phyloP scores from a whole-genome alignment of 2,797 vertebrate genomes.

The Lateolabrax maculatus region DNA sequence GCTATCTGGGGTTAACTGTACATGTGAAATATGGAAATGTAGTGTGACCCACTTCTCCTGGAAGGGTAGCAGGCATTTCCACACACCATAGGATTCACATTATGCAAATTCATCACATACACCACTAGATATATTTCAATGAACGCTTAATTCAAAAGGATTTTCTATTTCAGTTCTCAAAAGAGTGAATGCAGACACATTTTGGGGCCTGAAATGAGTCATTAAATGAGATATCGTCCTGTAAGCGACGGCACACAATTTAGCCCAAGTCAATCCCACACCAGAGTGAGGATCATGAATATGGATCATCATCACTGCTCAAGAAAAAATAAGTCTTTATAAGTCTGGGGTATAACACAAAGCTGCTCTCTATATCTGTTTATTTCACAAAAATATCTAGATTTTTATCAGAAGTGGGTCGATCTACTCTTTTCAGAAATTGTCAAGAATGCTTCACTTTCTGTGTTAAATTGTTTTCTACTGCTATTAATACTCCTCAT shows the following conservation, averaged over 20 bases:
- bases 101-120: conserved; percentile 70
- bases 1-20: conserved; percentile 69
- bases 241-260: conserved; percentile 22
- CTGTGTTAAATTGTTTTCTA: background rate
- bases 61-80: conserved; percentile 58
- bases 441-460: background rate
- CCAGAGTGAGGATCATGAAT: conserved; percentile 45
- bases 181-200: conserved; percentile 22
- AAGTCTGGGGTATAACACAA: background rate
- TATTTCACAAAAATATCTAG: background rate
- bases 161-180: conserved; percentile 45
- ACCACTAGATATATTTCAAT: conserved; percentile 50
- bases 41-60: conserved; percentile 75
- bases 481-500: background rate
- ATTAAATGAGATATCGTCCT: conserved; percentile 35
- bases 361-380: background rate
- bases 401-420: background rate
- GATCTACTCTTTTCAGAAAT: background rate
- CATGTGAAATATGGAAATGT: conserved; percentile 78
- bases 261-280: conserved; percentile 11
- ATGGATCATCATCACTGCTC: conserved; percentile 22
- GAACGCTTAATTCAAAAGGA: conserved; percentile 49
- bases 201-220: conserved; percentile 50
- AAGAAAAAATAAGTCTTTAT: conserved; percentile 1
- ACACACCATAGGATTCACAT: conserved; percentile 65